These are phyloP conservation scores for Horisme vitalbata DNA, from an alignment of 2,888 invertebrate genomes.

Conservation along the genomic window DNA sequence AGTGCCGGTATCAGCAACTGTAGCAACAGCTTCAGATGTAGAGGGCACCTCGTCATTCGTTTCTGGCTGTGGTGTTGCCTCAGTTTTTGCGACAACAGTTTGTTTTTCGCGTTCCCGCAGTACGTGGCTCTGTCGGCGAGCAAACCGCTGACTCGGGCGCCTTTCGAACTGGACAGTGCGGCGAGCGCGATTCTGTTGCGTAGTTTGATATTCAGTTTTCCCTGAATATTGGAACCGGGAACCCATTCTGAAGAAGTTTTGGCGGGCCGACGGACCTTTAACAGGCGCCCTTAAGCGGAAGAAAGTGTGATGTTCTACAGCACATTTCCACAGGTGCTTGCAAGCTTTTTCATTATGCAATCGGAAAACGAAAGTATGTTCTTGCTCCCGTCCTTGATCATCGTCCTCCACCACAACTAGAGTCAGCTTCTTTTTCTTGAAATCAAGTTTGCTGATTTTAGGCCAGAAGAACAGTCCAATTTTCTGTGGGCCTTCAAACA, in stretches of 20 bases:
- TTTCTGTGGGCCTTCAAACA: slow-evolving; percentile 97
- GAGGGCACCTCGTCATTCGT: slow-evolving; percentile 54
- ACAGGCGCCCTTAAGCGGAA: slow-evolving; percentile 96
- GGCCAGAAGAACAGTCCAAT: slow-evolving; percentile 99
- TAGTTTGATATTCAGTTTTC: slow-evolving; percentile 98
- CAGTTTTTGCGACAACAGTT: slow-evolving; percentile 55
- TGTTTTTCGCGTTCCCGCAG: slow-evolving; percentile 90
- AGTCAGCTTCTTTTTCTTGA: slow-evolving; percentile 98
- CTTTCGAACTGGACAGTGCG: slow-evolving; percentile 98
- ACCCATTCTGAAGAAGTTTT: slow-evolving; percentile 99
- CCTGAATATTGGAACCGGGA: slow-evolving; percentile 97
- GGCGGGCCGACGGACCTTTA: slow-evolving; percentile 93
- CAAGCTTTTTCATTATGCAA: slow-evolving; percentile 98
- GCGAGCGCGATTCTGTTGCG: slow-evolving; percentile 93
- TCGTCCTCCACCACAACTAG: slow-evolving; percentile 99
- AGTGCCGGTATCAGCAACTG: slow-evolving; percentile 47
- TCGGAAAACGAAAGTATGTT: slow-evolving; percentile 99
- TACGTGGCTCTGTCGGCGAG: slow-evolving; percentile 95
- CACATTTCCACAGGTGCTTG: slow-evolving; percentile 99
- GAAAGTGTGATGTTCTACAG: slow-evolving; percentile 99
- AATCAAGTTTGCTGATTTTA: slow-evolving; percentile 98
- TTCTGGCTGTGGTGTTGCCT: slow-evolving; percentile 52
- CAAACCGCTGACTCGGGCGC: slow-evolving; percentile 97
- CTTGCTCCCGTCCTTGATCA: slow-evolving; percentile 97
- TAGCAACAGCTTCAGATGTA: slow-evolving; percentile 54